Evolutionary conservation across 2,113 vertebrate genomes (phyloP), one percentile per base, ranked within the genome.

Genomic region (Hyla sarda): DNA sequence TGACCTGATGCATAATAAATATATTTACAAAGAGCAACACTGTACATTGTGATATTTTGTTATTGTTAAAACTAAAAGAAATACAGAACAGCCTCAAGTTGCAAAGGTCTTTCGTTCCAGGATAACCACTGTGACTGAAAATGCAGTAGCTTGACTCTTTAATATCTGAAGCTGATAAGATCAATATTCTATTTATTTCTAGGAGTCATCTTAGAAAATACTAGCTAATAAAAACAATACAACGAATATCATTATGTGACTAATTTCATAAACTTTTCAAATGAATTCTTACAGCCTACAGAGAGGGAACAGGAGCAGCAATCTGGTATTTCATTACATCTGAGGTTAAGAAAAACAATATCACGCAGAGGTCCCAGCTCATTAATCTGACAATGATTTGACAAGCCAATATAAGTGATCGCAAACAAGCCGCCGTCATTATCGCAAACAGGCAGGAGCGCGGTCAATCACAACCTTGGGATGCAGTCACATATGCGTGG

Each of bases 341-440:
- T 41, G 23, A 84, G 71, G 69, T 19, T 71, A 69, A 79, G 73
- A 37, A 75, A 85, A 79, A 71, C 73, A 79, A 85, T 78, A 86
- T 80, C 84, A 85, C 65, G 58, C 75, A 71, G 74, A 85, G 83
- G 74, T 54, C 58, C 67, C 75, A 58, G 48, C 84, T 86, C 84
- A 80, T 86, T 81, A 80, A 86, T 81, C 84, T 73, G 84, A 81
- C 84, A 81, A 80, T 72, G 48, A 86, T 80, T 56, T 80, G 84
- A 86, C 84, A 86, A 86, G 76, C 62, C 48, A 71, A 81, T 78
- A 85, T 69, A 81, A 86, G 50, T 47, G 65, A 86, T 73, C 32
- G 25, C 65, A 58, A 86, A 86, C 62, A 86, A 86, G 76, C 76
- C 50, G 47, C 73, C 47, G 52, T 80, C 71, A 86, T 86, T 81